Base-by-base conservation (phyloP, 2,797 vertebrate species). In the Cichlasoma orientale region DNA sequence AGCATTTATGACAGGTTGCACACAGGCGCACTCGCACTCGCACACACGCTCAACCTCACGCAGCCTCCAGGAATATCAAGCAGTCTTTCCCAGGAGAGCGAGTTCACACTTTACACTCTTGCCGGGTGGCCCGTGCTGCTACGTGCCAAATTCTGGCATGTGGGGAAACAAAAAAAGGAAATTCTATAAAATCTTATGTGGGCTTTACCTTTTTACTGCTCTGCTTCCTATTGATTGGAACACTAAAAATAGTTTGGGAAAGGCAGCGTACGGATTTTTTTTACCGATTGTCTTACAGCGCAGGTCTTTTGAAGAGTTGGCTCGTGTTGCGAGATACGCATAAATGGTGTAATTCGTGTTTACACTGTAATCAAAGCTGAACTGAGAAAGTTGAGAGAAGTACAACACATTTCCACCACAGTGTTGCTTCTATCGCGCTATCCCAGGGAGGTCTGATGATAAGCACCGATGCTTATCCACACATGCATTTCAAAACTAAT, bases 111-210 rank as follows among this genome's bases (percentile, higher is more conserved):
- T 77, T 36, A 52, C 79, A 18, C 77, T 63, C 74, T 25, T 36
- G 59, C 81, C 73, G 69, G 81, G 85, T 83, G 89, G 88, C 82
- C 85, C 29, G 3, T 56, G 18, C 55, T 27, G n/a, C 89, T 56
- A 69, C 63, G 74, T 74, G 86, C 83, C 72, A 56, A 84, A 73
- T 61, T 69, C 44, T 69, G 75, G 66, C 82, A 66, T 77, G 72
- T 59, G 77, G 63, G 82, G 85, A 68, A 93, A 88, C 85, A 82
- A 85, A 78, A 88, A 80, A 58, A 84, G 88, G 87, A 90, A 86
- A 87, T 87, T 88, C 74, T 90, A 23, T 87, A 50, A 91, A 89
- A 75, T 61, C 72, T 19, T 81, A 81, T 29, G 63, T 1, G 16
- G 33, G 58, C 12, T 74, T 76, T 78, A 33, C 36, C 52, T 85